Percentiles rank a stretch among this genome's conserved stretches.
These are phyloP conservation scores for Scatophagus argus DNA, from an alignment of 2,113 vertebrate species.

Conservation along the genomic window DNA sequence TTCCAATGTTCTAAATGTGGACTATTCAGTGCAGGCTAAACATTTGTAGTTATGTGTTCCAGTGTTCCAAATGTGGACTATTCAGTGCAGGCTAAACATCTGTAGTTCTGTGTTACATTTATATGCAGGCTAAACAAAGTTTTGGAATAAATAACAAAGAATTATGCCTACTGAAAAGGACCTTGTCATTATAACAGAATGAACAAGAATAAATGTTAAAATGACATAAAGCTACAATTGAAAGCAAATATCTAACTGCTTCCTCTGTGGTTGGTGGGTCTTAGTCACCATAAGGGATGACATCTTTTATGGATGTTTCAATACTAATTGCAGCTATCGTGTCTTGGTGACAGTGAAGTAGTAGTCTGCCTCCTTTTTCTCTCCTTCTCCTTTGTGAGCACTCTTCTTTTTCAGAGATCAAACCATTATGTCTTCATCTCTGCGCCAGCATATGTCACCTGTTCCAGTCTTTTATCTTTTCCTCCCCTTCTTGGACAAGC, in stretches of 20 bases:
- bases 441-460: background rate
- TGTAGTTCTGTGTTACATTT: too few relatives aligned
- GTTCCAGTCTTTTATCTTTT: too few relatives aligned
- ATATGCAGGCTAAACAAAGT: too few relatives aligned
- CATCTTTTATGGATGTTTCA: background rate
- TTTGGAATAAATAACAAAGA: too few relatives aligned
- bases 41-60: too few relatives aligned
- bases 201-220: background rate
- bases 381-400: background rate
- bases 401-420: background rate
- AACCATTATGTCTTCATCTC: background rate
- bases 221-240: background rate
- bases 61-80: too few relatives aligned
- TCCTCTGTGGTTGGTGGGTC: background rate
- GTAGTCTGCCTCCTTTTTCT: background rate
- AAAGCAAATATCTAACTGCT: background rate
- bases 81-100: too few relatives aligned
- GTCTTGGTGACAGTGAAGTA: background rate
- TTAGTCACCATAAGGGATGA: background rate
- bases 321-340: background rate
- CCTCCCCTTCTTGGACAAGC: background rate
- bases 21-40: too few relatives aligned
- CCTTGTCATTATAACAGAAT: too few relatives aligned
- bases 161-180: too few relatives aligned
- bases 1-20: too few relatives aligned